A percentile compares a stretch with the other conserved stretches of the same genome.
Evolutionary conservation across 2,888 invertebrate genomes (phyloP).

Genomic region (Drosophila heteroneura): DNA sequence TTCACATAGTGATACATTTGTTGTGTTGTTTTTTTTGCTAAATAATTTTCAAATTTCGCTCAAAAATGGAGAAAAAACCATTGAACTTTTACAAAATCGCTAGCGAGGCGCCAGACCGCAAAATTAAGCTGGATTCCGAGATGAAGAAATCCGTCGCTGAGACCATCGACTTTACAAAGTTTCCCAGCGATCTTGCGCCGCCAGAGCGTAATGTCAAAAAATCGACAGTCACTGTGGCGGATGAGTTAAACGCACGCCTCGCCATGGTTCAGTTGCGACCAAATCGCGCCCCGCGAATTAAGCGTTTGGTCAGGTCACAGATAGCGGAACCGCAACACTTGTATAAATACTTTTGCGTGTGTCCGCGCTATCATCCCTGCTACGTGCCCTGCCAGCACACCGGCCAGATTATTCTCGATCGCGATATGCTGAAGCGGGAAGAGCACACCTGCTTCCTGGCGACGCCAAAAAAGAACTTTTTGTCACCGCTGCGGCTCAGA

Average conservation of each 20-base stretch:
- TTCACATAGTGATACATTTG: slow-evolving; percentile 14
- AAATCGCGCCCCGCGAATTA: slow-evolving; percentile 72
- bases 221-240: slow-evolving; percentile 64
- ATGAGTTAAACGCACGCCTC: slow-evolving; percentile 78
- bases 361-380: slow-evolving; percentile 73
- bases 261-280: slow-evolving; percentile 72
- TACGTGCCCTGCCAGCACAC: slow-evolving; percentile 80
- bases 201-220: slow-evolving; percentile 24
- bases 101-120: slow-evolving; percentile 51
- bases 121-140: slow-evolving; percentile 43
- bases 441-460: slow-evolving; percentile 83
- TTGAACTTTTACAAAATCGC: slow-evolving; percentile 56
- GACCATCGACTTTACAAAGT: slow-evolving; percentile 42
- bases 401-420: slow-evolving; percentile 82
- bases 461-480: slow-evolving; percentile 78
- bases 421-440: slow-evolving; percentile 81
- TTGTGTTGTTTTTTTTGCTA: slow-evolving; percentile 21
- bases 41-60: slow-evolving; percentile 10
- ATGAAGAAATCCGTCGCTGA: slow-evolving; percentile 33
- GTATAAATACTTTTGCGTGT: slow-evolving; percentile 75
- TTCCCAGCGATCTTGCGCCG: slow-evolving; percentile 33
- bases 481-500: slow-evolving; percentile 47
- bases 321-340: slow-evolving; percentile 54
- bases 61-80: slow-evolving; percentile 54
- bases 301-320: slow-evolving; percentile 63